These are phyloP conservation scores for Empis livida DNA, from an alignment of 2,888 invertebrate species.

Conservation along the genomic window DNA sequence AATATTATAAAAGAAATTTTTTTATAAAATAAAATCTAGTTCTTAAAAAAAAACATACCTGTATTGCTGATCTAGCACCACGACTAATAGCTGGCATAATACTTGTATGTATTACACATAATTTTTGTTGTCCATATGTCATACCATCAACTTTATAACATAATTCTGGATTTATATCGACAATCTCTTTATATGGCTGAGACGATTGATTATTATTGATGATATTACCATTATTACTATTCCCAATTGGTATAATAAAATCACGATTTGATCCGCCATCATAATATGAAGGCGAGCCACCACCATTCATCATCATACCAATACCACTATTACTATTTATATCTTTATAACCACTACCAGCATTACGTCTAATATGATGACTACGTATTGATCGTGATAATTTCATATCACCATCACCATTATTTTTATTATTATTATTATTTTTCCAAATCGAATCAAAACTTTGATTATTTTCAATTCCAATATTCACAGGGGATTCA, in stretches of 20 bases:
- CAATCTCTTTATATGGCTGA: conserved; percentile 26
- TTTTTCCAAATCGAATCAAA: background rate
- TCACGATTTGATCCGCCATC: conserved; percentile 25
- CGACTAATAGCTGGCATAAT: conserved; percentile 36
- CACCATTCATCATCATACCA: background rate
- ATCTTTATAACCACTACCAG: conserved; percentile 16
- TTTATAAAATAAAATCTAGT: no score
- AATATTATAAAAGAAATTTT: no score
- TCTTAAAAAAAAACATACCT: conserved; percentile 25
- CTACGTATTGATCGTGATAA: conserved; percentile 26
- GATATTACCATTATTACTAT: conserved; percentile 15
- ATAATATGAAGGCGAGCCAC: conserved; percentile 8
- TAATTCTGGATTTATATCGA: conserved; percentile 33
- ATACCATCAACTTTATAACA: conserved; percentile 31
- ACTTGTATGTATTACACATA: conserved; percentile 31
- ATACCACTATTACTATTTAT: background rate
- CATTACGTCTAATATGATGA: conserved; percentile 25
- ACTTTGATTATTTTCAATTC: background rate
- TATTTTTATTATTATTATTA: background rate
- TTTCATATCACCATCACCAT: conserved; percentile 15
- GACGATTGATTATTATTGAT: conserved; percentile 12
- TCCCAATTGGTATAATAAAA: conserved; percentile 23
- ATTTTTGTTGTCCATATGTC: conserved; percentile 31
- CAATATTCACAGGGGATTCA: background rate
- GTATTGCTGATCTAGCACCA: conserved; percentile 34